Conservation (phyloP, 2,888 invertebrate species). For the Drosophila sordidapex region DNA sequence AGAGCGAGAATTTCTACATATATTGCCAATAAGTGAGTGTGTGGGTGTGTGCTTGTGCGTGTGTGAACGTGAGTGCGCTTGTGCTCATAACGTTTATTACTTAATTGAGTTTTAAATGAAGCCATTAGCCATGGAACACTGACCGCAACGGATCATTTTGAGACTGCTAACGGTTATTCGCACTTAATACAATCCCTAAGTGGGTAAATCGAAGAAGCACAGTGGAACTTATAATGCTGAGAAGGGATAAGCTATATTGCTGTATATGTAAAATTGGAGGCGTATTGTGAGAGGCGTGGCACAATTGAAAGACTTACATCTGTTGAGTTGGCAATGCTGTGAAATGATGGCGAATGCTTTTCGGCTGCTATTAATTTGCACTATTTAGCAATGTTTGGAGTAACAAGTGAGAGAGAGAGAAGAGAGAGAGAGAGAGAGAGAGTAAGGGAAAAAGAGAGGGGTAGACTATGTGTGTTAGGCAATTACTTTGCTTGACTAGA, state of each 20-base stretch:
- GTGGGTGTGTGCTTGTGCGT: conserved; percentile 13
- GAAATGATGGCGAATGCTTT: conserved; percentile 79
- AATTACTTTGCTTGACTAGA: not conserved
- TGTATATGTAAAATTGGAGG: not conserved
- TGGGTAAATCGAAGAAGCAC: conserved; percentile 1
- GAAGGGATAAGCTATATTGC: conserved; percentile 9
- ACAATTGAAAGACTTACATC: conserved; percentile 74
- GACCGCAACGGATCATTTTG: conserved; percentile 31
- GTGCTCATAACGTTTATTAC: conserved; percentile 61
- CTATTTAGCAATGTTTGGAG: conserved; percentile 45
- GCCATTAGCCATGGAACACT: conserved; percentile 35
- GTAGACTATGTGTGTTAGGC: conserved; percentile 28
- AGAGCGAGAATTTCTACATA: conserved; percentile 3
- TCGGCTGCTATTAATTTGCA: conserved; percentile 80
- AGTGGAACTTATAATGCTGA: conserved; percentile 9
- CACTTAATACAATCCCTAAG: conserved; percentile 46
- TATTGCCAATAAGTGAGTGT: conserved; percentile 18
- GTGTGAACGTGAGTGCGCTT: conserved; percentile 4
- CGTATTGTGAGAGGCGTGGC: conserved; percentile 15
- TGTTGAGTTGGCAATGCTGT: conserved; percentile 79
- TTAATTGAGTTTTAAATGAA: conserved; percentile 69
- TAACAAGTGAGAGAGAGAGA: conserved; percentile 9
- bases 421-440: not conserved
- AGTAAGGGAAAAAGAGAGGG: conserved; percentile 6
- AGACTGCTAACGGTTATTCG: conserved; percentile 51